A percentile compares a stretch with the other conserved stretches of the same genome.
phyloP scores from a whole-genome alignment of 92 coral and sea anemone species.

The Parazoanthus darwini region DNA sequence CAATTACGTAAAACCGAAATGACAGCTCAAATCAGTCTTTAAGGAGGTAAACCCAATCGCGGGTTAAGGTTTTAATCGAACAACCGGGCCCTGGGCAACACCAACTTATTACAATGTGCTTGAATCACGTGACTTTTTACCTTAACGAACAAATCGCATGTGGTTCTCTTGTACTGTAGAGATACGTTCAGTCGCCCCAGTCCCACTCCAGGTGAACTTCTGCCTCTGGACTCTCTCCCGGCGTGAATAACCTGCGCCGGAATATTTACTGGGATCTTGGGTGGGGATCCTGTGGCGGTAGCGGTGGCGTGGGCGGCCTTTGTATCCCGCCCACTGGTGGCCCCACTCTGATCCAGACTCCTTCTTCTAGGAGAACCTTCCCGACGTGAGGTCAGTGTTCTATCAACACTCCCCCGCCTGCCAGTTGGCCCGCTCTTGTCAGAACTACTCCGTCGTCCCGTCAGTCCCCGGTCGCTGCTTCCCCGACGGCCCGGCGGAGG shows the following conservation, averaged over 20 bases:
- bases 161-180: constrained; percentile 88
- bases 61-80: no score
- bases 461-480: constrained; percentile 41
- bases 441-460: constrained; percentile 35
- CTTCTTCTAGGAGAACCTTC: constrained; percentile 61
- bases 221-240: constrained; percentile 62
- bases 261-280: constrained; percentile 87
- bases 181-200: constrained; percentile 84
- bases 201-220: constrained; percentile 40
- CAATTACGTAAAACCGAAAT: no score
- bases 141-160: constrained; percentile 94
- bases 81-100: not conserved
- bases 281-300: constrained; percentile 49
- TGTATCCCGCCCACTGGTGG: constrained; percentile 36
- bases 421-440: constrained; percentile 39
- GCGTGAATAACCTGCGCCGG: constrained; percentile 89
- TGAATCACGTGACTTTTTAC: constrained; percentile 37
- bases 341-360: constrained; percentile 49
- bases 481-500: constrained; percentile 53
- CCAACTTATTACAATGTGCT: not conserved
- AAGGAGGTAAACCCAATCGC: no score
- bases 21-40: no score
- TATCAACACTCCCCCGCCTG: constrained; percentile 66
- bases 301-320: constrained; percentile 35
- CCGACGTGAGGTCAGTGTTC: constrained; percentile 50